phyloP scores from a whole-genome alignment of 2,888 invertebrate genomes.

The Galerucella calmariensis region DNA sequence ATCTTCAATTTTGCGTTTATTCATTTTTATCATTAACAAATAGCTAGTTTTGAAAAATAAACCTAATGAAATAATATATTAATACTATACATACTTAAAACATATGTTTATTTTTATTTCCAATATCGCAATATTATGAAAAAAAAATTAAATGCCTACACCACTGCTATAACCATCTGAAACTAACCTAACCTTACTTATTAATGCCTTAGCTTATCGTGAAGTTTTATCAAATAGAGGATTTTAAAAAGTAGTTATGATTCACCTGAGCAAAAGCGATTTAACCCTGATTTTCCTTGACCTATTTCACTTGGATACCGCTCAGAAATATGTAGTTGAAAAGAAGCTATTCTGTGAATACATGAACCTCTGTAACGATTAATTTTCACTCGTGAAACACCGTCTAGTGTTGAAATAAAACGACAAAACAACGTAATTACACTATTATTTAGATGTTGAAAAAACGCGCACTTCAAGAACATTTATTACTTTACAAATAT shows the following conservation, averaged over 20 bases:
- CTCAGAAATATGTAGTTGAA: slow-evolving; percentile 22
- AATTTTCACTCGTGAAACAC: slow-evolving; percentile 28
- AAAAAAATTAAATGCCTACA: background rate
- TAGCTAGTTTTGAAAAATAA: no score
- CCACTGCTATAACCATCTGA: background rate
- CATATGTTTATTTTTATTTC: no score
- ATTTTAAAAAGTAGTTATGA: slow-evolving; percentile 13
- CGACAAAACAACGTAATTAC: background rate
- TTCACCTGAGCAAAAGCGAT: slow-evolving; percentile 28
- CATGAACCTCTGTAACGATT: slow-evolving; percentile 15
- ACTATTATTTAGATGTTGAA: background rate
- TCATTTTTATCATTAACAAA: slow-evolving; percentile 23
- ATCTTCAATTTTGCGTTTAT: slow-evolving; percentile 34
- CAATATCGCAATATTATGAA: no score
- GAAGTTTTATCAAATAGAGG: slow-evolving; percentile 5
- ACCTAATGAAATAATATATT: background rate
- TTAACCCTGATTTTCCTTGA: slow-evolving; percentile 26
- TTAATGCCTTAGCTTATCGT: background rate
- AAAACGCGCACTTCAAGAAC: slow-evolving; percentile 8
- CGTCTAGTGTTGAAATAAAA: background rate
- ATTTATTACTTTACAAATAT: slow-evolving; percentile 4
- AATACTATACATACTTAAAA: background rate
- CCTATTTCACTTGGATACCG: slow-evolving; percentile 28
- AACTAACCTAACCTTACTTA: slow-evolving; percentile 31
- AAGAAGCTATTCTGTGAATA: slow-evolving; percentile 21